Conservation (phyloP, 2,113 vertebrate species). For the Calypte anna region DNA sequence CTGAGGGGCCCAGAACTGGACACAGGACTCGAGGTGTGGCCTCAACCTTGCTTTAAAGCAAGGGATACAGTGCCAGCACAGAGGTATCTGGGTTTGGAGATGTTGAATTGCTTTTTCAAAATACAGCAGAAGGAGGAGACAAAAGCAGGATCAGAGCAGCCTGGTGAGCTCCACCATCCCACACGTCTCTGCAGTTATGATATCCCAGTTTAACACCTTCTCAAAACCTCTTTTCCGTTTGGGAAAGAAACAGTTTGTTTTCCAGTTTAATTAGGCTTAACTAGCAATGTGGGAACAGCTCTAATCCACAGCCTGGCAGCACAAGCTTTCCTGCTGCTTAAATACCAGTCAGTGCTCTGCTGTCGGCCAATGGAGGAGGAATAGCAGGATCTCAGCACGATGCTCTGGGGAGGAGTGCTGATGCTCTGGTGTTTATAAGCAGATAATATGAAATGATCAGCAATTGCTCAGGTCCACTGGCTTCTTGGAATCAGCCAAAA, state of each 20-base stretch:
- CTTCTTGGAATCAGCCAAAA: not conserved
- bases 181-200: too few species aligned
- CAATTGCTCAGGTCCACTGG: not conserved
- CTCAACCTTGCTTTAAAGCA: too few species aligned
- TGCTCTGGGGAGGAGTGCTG: not conserved
- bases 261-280: not conserved
- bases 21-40: too few species aligned
- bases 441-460: not conserved
- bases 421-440: not conserved
- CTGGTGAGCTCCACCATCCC: too few species aligned
- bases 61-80: fast-evolving
- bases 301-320: not conserved
- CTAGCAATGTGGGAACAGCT: not conserved
- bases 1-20: too few species aligned
- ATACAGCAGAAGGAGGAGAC: too few species aligned
- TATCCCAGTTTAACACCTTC: too few species aligned
- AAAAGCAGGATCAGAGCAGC: too few species aligned
- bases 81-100: too few species aligned
- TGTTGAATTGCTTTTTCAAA: not conserved
- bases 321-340: not conserved
- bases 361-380: not conserved
- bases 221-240: not conserved
- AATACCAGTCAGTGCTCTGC: not conserved
- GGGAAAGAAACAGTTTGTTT: not conserved
- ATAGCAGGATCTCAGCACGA: not conserved